Conservation (phyloP, 2,888 invertebrate genomes). For the Acleris literana region DNA sequence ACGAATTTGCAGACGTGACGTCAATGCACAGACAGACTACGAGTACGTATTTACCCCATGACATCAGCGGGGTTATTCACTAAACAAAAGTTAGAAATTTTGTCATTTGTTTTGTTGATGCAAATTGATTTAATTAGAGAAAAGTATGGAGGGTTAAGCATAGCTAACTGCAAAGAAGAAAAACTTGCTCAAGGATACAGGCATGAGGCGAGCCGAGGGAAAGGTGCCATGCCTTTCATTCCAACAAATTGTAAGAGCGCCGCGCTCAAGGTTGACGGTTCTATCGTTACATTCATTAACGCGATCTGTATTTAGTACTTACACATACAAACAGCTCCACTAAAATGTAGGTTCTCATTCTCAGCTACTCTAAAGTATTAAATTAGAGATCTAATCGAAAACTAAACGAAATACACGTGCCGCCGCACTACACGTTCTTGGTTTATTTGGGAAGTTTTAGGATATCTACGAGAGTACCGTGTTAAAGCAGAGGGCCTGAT, state of each 20-base stretch:
- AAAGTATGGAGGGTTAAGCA: too few species aligned
- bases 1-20: slow-evolving; percentile 8
- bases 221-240: too few species aligned
- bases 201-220: too few species aligned
- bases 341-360: not conserved
- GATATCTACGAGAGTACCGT: slow-evolving; percentile 37
- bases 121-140: too few species aligned
- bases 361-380: not conserved
- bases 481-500: slow-evolving; percentile 48
- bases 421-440: slow-evolving; percentile 13
- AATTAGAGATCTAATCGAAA: slow-evolving; percentile 4
- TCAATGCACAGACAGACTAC: not conserved
- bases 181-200: too few species aligned
- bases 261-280: too few species aligned
- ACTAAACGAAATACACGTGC: slow-evolving; percentile 12
- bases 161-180: too few species aligned
- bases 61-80: not conserved
- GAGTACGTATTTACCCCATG: not conserved
- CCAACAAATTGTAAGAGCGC: too few species aligned
- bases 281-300: too few species aligned
- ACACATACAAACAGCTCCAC: not conserved
- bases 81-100: too few species aligned
- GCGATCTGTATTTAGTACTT: not conserved
- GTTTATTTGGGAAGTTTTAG: slow-evolving; percentile 24
- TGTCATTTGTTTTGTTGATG: too few species aligned